Base-by-base conservation (phyloP, 53 echinoderm and acorn worm species). In the Luidia sarsii region DNA sequence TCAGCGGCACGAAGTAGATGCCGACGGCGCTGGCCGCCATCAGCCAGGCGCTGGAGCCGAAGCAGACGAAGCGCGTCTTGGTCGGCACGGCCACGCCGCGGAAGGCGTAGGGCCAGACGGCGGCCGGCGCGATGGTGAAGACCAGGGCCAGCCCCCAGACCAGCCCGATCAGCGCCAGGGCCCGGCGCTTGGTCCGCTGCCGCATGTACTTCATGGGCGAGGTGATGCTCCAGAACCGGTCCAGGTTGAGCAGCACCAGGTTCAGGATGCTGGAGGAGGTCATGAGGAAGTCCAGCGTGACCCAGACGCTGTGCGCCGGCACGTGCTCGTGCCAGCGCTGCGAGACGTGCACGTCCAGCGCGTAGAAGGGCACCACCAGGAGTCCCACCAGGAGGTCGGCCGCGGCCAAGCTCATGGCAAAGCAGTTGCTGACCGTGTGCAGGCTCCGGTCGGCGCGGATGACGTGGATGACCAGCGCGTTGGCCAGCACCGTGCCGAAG, bases 191-290 rank as follows among this genome's bases (percentile, higher is more conserved):
- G 28, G 97, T 94, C 55, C 97, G 85, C 80, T 89, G 88, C 62
- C 97, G 86, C 48, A 97, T 91, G 67, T 97, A 97, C 79, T 90
- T 93, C 57, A 97, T 94, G 7, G 97, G 97, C 46, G 91, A 92
- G 28, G 93, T 97, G 37, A 97, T 97, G 13, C 93, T 93, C 97
- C 97, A 97, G 81, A 91, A 97, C 19, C 97, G 83, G 63, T 97
- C 93, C 27, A 97, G 70, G 73, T 97, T 97, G 9, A 97, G 85
- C 14, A 97, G 62, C 13, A 97, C 89, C 18, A 90, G 82, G 67
- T 94, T 90, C 45, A 97, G 82, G 75, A 97, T 97, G 73, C 93
- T 97, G 41, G 91, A 83, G 7, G 91, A 80, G 28, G 93, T 94
- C 43, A 97, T 73, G 39, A 90, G 87, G 61, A 90, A 97, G 67